Conservation (phyloP, 2,888 invertebrate species). For the Seira ritae region DNA sequence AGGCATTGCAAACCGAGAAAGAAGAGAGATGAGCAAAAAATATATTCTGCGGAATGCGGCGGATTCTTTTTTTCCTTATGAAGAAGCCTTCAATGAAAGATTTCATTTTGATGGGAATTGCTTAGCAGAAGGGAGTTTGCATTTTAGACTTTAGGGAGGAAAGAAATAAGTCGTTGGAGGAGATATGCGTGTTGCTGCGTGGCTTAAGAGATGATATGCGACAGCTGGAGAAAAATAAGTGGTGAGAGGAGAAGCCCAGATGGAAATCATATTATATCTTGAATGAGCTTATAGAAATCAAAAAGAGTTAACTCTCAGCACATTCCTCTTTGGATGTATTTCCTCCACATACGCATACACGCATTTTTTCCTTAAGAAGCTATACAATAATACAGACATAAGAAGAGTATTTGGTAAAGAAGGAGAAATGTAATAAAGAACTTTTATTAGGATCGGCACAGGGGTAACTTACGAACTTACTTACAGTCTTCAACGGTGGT, state of each 20-base stretch:
- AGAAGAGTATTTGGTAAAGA: too few species aligned
- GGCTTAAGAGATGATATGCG: slow-evolving; percentile 31
- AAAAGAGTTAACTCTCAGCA: slow-evolving; percentile 55
- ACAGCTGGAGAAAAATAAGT: slow-evolving; percentile 51
- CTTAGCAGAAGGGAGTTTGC: slow-evolving; percentile 47
- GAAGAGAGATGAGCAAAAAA: background rate
- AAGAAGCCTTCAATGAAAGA: slow-evolving; percentile 20
- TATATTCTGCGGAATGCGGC: background rate
- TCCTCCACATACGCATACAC: too few species aligned
- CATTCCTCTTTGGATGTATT: background rate
- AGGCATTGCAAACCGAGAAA: background rate
- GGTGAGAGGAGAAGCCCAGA: slow-evolving; percentile 47
- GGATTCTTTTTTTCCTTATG: background rate
- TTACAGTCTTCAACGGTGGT: too few species aligned
- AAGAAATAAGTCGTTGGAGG: slow-evolving; percentile 11
- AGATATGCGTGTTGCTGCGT: slow-evolving; percentile 21
- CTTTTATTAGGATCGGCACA: too few species aligned
- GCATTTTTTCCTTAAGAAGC: too few species aligned
- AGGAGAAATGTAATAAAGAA: too few species aligned
- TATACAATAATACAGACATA: too few species aligned
- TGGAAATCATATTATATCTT: slow-evolving; percentile 60
- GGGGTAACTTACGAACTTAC: too few species aligned
- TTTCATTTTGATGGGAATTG: slow-evolving; percentile 58
- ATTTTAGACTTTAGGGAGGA: slow-evolving; percentile 36
- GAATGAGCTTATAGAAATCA: slow-evolving; percentile 53